phyloP scores from a whole-genome alignment of 2,113 vertebrate species.

The Poecilia latipinna region DNA sequence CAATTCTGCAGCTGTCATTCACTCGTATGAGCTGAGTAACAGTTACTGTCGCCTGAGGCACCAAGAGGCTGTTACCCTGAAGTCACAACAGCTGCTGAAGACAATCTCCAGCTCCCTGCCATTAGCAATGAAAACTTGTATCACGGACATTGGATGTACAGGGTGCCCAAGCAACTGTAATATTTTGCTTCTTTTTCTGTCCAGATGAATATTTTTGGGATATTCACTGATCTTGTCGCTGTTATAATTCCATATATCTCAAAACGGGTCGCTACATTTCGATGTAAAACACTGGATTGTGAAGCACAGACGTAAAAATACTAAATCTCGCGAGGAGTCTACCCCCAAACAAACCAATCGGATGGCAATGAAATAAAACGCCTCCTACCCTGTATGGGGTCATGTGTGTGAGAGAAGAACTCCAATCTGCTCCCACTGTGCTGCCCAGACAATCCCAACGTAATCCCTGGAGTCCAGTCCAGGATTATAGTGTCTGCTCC shows the following conservation, averaged over 20 bases:
- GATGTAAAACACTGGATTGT: neutral
- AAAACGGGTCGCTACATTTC: neutral
- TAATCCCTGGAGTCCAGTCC: conserved; percentile 70
- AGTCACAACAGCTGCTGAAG: conserved; percentile 32
- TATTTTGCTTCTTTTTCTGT: neutral
- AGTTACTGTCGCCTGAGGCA: conserved; percentile 26
- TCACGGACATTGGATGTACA: neutral
- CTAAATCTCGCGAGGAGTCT: conserved; percentile 14
- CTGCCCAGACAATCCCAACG: conserved; percentile 65
- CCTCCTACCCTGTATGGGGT: conserved; percentile 9
- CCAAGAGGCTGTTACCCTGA: conserved; percentile 17
- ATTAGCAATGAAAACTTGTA: neutral
- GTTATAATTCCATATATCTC: neutral
- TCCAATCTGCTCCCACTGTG: conserved; percentile 55
- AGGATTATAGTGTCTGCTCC: conserved; percentile 70
- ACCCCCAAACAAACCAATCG: conserved; percentile 34
- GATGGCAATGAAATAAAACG: conserved; percentile 35
- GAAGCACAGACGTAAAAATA: neutral
- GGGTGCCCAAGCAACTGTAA: neutral
- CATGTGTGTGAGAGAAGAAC: conserved; percentile 50
- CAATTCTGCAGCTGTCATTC: conserved; percentile 23
- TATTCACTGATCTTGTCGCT: neutral
- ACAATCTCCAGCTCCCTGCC: conserved; percentile 1
- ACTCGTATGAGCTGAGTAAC: conserved; percentile 31
- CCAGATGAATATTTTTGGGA: conserved; percentile 2